These are phyloP conservation scores for Alloplasta piceator DNA, from an alignment of 2,888 invertebrate species.

Conservation along the genomic window DNA sequence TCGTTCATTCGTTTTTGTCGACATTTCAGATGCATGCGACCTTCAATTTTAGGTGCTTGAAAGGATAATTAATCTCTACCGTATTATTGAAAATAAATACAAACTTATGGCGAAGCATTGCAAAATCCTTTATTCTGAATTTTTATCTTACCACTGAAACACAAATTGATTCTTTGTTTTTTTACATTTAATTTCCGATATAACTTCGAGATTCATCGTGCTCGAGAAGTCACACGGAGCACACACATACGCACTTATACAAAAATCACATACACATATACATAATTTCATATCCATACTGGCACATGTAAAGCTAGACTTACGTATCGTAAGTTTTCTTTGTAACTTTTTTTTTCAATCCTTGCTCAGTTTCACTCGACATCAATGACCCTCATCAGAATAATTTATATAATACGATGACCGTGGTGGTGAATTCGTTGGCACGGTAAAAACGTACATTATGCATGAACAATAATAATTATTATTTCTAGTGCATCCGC, in stretches of 20 bases:
- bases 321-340: not conserved
- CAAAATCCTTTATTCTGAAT: not conserved
- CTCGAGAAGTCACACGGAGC: conserved; percentile 10
- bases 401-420: not conserved
- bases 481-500: conserved; percentile 22
- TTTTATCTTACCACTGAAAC: not conserved
- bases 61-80: too few relatives aligned
- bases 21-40: too few relatives aligned
- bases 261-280: conserved; percentile 26
- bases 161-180: not conserved
- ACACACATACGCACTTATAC: conserved; percentile 23
- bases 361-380: conserved; percentile 13
- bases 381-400: conserved; percentile 8
- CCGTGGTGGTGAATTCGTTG: conserved; percentile 21
- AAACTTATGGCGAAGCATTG: not conserved
- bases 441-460: conserved; percentile 29
- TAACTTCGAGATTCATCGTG: conserved; percentile 30
- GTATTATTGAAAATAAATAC: too few relatives aligned
- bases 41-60: too few relatives aligned
- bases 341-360: conserved; percentile 7
- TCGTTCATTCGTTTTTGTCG: too few relatives aligned
- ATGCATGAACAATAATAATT: conserved; percentile 36
- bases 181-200: conserved; percentile 36
- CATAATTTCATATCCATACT: conserved; percentile 29
- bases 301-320: conserved; percentile 41